A percentile compares a stretch with the other conserved stretches of the same genome.
Conservation (phyloP, 1,140 invertebrate species). For the Aleiodes sp. region DNA sequence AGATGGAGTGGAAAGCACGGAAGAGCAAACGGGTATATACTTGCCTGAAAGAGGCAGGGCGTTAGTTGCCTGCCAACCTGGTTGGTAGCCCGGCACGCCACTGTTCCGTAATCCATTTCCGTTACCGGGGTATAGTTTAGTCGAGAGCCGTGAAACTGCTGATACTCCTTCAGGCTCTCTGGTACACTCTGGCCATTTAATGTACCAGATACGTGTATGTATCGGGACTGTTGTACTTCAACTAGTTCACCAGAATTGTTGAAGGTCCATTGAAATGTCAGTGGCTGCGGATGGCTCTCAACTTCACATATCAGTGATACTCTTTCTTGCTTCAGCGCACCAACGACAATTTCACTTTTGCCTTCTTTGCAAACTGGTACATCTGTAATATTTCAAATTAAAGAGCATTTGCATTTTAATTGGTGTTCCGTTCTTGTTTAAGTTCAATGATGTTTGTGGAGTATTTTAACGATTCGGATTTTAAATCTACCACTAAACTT, state of each 20-base stretch:
- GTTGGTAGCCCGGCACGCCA: slow-evolving; percentile 86
- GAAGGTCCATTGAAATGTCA: slow-evolving; percentile 88
- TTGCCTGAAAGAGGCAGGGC: slow-evolving; percentile 87
- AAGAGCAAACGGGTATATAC: slow-evolving; percentile 54
- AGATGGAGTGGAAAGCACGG: neutral
- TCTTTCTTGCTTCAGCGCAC: slow-evolving; percentile 86
- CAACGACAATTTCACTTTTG: slow-evolving; percentile 77
- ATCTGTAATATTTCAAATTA: slow-evolving; percentile 66
- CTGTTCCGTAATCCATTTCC: slow-evolving; percentile 88
- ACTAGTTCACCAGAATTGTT: slow-evolving; percentile 86
- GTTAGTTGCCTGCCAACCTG: slow-evolving; percentile 81
- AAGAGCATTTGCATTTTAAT: no score
- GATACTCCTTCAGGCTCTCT: slow-evolving; percentile 53
- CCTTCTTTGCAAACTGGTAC: slow-evolving; percentile 82
- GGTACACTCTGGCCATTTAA: slow-evolving; percentile 62
- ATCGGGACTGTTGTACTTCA: slow-evolving; percentile 75
- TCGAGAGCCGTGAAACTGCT: slow-evolving; percentile 70
- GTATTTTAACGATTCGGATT: no score
- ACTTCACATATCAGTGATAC: slow-evolving; percentile 84
- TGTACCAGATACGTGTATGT: slow-evolving; percentile 68
- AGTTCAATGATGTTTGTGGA: no score
- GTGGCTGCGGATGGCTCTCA: slow-evolving; percentile 82
- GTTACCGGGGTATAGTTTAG: slow-evolving; percentile 85
- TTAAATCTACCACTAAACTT: no score
- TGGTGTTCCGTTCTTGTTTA: no score